These are phyloP conservation scores for Oreochromis tanganicae DNA, from an alignment of 2,113 vertebrate species.

Conservation along the genomic window DNA sequence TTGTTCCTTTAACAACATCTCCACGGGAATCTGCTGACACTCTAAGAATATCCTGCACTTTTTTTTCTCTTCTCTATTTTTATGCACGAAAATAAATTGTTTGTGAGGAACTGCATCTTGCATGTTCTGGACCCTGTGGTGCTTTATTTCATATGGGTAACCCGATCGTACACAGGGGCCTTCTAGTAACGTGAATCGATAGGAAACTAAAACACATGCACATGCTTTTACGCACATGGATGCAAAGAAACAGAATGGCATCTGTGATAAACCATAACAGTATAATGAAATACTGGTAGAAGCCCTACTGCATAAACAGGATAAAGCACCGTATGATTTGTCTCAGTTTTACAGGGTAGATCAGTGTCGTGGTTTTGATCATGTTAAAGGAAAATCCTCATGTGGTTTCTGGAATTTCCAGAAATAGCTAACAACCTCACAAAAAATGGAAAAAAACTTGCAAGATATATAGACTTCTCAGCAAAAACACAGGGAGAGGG, in stretches of 20 bases:
- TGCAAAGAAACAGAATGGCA: neutral
- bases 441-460: neutral
- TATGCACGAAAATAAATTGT: neutral
- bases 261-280: neutral
- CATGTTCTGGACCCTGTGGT: neutral
- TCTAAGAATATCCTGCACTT: neutral
- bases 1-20: neutral
- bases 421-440: neutral
- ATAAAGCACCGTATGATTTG: neutral
- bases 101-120: neutral
- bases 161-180: neutral
- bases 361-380: conserved; percentile 23
- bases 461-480: neutral
- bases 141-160: neutral
- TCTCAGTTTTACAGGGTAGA: neutral
- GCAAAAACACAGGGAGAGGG: neutral
- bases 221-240: neutral
- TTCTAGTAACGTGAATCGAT: neutral
- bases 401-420: conserved; percentile 3
- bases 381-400: neutral
- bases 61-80: neutral
- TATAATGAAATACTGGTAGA: neutral
- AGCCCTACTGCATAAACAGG: neutral
- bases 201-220: neutral
- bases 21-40: neutral